A percentile compares a stretch with the other conserved stretches of the same genome.
Conservation (phyloP, 2,113 vertebrate genomes). For the Plecotus auritus region DNA sequence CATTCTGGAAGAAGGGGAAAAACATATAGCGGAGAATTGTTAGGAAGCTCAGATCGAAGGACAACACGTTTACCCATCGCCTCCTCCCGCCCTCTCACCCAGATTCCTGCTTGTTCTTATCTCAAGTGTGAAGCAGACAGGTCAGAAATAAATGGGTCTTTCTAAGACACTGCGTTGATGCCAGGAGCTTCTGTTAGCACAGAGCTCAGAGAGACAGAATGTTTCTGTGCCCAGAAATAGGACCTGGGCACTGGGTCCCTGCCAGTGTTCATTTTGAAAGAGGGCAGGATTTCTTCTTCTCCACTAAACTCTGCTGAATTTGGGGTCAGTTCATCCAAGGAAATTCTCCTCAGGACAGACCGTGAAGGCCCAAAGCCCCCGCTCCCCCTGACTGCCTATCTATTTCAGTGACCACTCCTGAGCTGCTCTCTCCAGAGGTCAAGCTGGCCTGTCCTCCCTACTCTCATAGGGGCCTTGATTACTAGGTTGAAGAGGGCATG, state of each 20-base stretch:
- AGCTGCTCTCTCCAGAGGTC: neutral
- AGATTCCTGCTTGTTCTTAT: neutral
- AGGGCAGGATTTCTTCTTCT: neutral
- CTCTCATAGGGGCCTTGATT: neutral
- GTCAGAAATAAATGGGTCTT: neutral
- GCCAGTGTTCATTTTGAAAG: neutral
- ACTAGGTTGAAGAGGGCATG: neutral
- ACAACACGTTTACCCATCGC: neutral
- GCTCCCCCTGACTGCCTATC: neutral
- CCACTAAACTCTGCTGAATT: neutral
- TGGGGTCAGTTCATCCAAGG: neutral
- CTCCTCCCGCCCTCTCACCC: neutral
- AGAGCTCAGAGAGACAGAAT: neutral
- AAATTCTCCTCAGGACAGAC: neutral
- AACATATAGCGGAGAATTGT: neutral
- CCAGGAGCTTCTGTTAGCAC: neutral
- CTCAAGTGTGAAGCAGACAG: neutral
- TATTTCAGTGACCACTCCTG: neutral
- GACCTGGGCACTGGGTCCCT: neutral
- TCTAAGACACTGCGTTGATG: neutral
- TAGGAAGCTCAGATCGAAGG: neutral
- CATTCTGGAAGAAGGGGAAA: neutral
- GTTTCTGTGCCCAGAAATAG: slow-evolving; percentile 8
- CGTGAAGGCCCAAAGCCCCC: neutral
- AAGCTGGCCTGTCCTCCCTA: neutral